Percentiles rank a stretch among this genome's conserved stretches.
These are phyloP conservation scores for Pollachius pollachius DNA, from an alignment of 2,113 vertebrate species.

Conservation along the genomic window DNA sequence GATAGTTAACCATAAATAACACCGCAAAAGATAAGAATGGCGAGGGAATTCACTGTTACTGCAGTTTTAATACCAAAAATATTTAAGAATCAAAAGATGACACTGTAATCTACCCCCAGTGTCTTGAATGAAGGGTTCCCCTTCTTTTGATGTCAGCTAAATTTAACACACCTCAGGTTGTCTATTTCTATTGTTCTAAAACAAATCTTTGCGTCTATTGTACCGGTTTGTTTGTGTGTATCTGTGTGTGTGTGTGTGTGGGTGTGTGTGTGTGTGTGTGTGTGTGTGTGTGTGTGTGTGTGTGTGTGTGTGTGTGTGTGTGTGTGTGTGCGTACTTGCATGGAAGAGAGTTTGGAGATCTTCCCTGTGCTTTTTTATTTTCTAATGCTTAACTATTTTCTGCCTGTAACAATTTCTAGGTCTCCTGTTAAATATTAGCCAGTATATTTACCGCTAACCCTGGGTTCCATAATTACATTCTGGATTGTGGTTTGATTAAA, in stretches of 20 bases:
- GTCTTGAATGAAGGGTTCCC: constrained; percentile 38
- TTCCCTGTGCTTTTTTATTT: constrained; percentile 7
- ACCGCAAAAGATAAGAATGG: no score
- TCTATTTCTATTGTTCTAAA: constrained; percentile 27
- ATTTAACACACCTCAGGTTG: constrained; percentile 56
- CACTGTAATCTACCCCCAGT: constrained; percentile 43
- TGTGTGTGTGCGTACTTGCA: constrained; percentile 13
- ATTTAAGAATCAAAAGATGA: background rate
- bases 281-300: background rate
- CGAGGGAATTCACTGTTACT: background rate
- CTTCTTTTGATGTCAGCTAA: constrained; percentile 9
- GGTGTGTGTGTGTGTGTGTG: background rate
- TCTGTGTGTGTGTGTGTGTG: no score
- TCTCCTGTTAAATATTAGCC: constrained; percentile 44
- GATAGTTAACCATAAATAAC: background rate
- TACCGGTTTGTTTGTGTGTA: no score
- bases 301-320: background rate
- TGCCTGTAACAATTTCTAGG: constrained; percentile 47
- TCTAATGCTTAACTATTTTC: constrained; percentile 37
- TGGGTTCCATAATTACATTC: constrained; percentile 56
- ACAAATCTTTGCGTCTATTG: background rate
- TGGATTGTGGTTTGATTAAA: constrained; percentile 72
- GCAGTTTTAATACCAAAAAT: constrained; percentile 30
- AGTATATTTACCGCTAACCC: constrained; percentile 47
- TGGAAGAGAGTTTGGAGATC: background rate